Evolutionary conservation across 2,888 invertebrate genomes (phyloP), one percentile per base, ranked within the genome.

Genomic region (Prenolepis imparis): DNA sequence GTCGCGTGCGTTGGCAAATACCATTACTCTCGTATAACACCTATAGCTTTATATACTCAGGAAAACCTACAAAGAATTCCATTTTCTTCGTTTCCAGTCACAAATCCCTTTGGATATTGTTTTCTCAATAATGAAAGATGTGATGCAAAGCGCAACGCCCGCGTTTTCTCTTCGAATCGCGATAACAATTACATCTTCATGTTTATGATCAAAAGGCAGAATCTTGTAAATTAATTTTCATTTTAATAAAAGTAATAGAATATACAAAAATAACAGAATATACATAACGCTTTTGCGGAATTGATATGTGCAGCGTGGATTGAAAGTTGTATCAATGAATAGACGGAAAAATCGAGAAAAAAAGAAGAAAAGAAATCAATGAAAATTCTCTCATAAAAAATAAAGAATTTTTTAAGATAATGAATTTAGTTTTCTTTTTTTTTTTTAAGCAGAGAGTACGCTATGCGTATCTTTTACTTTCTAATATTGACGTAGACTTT

Each of bases 11-110:
- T 63, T 21, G 28, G 39, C n/a, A 52, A 70, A 61, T 80, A 59
- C 32, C 24, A 70, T 70, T 57, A 41, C 57, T 36, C n/a, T 36
- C 15, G 57, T 68, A 41, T 21, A 64, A 24, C 36, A 24, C 4
- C 32, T 36, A 61, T 15, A 59, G 21, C 6, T 21, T 36, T 8
- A 61, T 48, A n/a, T 61, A 59, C 44, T 41, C 24, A 24, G 12
- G 63, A 28, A 68, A 61, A 32, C 67, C 59, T 55, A 77, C 41
- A 73, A 73, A 66, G 82, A 88, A 89, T 89, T 88, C 84, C 82
- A 90, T 90, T 90, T 88, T 78, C 84, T 67, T 73, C 57, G 75
- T 52, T 18, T 32, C 57, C 28, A 21, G 36, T 57, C 61, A 64
- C 63, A 41, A 41, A 83, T 80, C 55, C 59, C 39, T 67, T 48